Base-by-base conservation (phyloP, 2,797 vertebrate genomes). In the Benthosema pterotum region DNA sequence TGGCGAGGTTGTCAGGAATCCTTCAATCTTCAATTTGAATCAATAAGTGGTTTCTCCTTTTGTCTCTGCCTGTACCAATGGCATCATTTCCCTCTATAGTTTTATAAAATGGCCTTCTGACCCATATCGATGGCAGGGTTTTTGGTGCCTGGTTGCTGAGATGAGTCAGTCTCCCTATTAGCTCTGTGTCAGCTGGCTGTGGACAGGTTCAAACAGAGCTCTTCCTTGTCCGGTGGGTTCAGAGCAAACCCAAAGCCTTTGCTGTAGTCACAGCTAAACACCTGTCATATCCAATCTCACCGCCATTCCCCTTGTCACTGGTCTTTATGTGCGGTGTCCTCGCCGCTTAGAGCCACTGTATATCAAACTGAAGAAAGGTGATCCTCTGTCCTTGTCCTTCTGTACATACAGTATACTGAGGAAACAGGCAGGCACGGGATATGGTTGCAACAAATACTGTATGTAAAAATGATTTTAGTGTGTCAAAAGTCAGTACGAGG, bases 211-310 rank as follows among this genome's bases (percentile, higher is more conserved):
- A 4, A 61, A 38, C 50, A 72, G 55, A 65, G 47, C 61, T 16
- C 69, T 18, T 1, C 18, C 16, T 32, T 65, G 61, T 86, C 83
- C 80, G 56, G 47, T 22, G 74, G 76, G 78, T 62, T 70, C 57
- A 60, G 65, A 68, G 74, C 72, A 69, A 74, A 69, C 69, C 74
- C 57, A 2, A 22, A 69, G 75, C 52, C 69, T 73, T 38, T 71
- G 51, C 72, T 72, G n/a, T n/a, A 68, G 75, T 75, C 47, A 50
- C 50, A 72, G 68, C 79, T 84, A 82, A 90, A 83, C 81, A 89
- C 78, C 82, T 85, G 83, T 83, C 86, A 85, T 72, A 79, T 83
- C 60, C 8, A 55, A 70, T 28, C 67, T 75, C 2, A 15, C 75
- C 63, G 68, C 51, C 38, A 16, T 2, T 52, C 61, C 55, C 28